These are phyloP conservation scores for Scophthalmus maximus DNA, from an alignment of 2,113 vertebrate species.

Conservation along the genomic window DNA sequence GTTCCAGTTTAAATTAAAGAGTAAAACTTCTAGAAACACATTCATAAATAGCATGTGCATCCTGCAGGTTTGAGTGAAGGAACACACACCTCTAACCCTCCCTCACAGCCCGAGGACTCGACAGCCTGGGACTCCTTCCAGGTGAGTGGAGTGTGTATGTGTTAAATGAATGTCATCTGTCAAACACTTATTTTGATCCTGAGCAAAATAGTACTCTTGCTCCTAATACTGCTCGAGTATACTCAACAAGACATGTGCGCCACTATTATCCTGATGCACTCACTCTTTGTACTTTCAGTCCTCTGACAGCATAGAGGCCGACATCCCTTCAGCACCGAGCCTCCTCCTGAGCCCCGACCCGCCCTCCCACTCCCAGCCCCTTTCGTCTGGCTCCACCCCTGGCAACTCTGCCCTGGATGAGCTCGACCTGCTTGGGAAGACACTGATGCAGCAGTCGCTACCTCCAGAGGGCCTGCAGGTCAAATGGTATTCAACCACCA, in stretches of 20 bases:
- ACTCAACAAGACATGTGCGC: no score
- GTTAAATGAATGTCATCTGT: no score
- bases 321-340: slow-evolving; percentile 66
- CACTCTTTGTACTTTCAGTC: no score
- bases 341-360: slow-evolving; percentile 81
- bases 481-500: no score
- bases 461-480: slow-evolving; percentile 94
- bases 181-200: no score
- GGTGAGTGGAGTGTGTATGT: slow-evolving; percentile 75
- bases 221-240: no score
- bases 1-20: neutral
- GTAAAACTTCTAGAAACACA: neutral
- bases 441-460: slow-evolving; percentile 93
- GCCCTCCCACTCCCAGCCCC: slow-evolving; percentile 43
- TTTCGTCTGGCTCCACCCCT: slow-evolving; percentile 55
- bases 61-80: slow-evolving; percentile 90
- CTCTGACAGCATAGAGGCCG: slow-evolving; percentile 87
- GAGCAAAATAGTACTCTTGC: no score
- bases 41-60: neutral
- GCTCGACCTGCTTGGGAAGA: slow-evolving; percentile 94
- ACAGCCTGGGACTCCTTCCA: slow-evolving; percentile 95
- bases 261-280: no score
- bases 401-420: slow-evolving; percentile 90
- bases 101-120: slow-evolving; percentile 85
- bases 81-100: slow-evolving; percentile 76